Base-by-base conservation (phyloP, 2,113 vertebrate species). In the Nymphicus hollandicus region DNA sequence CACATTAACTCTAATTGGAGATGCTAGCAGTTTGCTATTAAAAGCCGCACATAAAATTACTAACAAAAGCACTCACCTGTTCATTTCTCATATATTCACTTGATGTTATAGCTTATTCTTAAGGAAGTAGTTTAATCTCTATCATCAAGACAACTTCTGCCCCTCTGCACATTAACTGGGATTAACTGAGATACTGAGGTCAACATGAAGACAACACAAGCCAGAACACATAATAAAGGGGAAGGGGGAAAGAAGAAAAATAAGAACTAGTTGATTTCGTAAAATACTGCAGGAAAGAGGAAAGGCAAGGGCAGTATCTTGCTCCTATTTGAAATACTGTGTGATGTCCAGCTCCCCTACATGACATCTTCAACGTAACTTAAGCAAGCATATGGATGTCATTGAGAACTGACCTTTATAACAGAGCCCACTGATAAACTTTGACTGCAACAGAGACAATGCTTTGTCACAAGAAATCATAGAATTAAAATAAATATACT, bases 391-490 rank as follows among this genome's bases (percentile, higher is more conserved):
- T 4, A 73, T 3, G 7, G 22, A 58, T 68, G 84, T 68, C 19
- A 43, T 55, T 76, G 47, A 50, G 11, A 86, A 79, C 14, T 20
- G 27, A 19, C 39, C 44, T 89, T 63, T 47, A 65, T 82, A 88
- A 69, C 27, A 76, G 28, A 81, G 28, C 13, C 37, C 13, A 11
- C 20, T 35, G n/a, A 35, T 53, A 50, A 61, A 10, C 43, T 46
- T 25, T 33, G n/a, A 69, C n/a, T 37, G 31, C 4, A 6, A 66
- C 22, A 63, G 25, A 73, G 20, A 17, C 0, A 0, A 50, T 15
- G 35, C 18, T 79, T 35, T 14, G 10, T 41, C 58, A 61, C 19
- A 72, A 72, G 47, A 60, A 70, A 52, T 23, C 16, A 9, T 0
- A 70, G 17, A 84, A 33, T 33, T 53, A 35, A 69, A 89, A 56